Evolutionary conservation across 1,140 invertebrate genomes (phyloP), one percentile per base, ranked within the genome.

Genomic region (Olivierus martensii): DNA sequence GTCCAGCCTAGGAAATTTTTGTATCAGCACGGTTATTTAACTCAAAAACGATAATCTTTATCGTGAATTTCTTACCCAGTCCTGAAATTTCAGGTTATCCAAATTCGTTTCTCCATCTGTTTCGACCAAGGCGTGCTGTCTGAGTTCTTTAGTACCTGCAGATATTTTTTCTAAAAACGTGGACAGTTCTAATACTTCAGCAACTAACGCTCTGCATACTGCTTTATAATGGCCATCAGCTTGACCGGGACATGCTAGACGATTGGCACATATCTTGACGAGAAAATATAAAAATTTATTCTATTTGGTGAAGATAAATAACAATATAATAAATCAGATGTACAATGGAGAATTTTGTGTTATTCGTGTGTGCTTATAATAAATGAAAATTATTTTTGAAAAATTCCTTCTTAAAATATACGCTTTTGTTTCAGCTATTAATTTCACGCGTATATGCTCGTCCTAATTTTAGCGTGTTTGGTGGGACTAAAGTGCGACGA

Each of bases 221-320:
- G 88, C 87, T 63, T 80, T 80, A 71, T 92, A 95, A 73, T 95
- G 89, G 42, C 77, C 74, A 62, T 85, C 83, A 0, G 83, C 79
- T 55, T 75, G 71, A 66, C 63, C 2, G 71, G 70, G 49, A 69
- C 74, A 36, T 77, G 76, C 22, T 17, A 81, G 68, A 64, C 84
- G 82, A 58, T 73, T 74, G 6, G 73, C 71, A 67, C 84, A 88
- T 18, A 77, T 68, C 82, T 84, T 71, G 12, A 67, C 69, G 47
- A 62, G 57, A 64, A 61, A 28, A 28, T n/a, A n/a, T n/a, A n/a
- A n/a, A n/a, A n/a, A n/a, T n/a, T n/a, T n/a, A n/a, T n/a, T n/a
- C n/a, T n/a, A n/a, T n/a, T n/a, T n/a, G n/a, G n/a, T n/a, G n/a
- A n/a, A n/a, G n/a, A n/a, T n/a, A n/a, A n/a, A n/a, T n/a, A n/a